These are phyloP conservation scores for Dendrolimus kikuchii DNA, from an alignment of 1,140 invertebrate species.

Conservation along the genomic window DNA sequence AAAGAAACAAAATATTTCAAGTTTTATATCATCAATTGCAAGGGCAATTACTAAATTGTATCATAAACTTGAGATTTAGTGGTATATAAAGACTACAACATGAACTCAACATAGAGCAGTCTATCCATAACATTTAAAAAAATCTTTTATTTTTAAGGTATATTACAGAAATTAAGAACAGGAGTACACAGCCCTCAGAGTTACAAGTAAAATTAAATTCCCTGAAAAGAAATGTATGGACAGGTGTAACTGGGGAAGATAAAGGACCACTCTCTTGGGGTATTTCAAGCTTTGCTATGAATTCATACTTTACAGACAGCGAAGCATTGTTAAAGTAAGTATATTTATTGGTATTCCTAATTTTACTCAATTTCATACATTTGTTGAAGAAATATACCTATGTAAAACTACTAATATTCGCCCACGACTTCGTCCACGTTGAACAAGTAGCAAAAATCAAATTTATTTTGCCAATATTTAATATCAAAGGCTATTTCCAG, in stretches of 20 bases:
- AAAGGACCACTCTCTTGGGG: constrained; percentile 76
- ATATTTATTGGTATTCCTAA: constrained; percentile 6
- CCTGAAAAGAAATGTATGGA: constrained; percentile 75
- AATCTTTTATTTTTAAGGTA: constrained; percentile 36
- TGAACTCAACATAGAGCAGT: neutral
- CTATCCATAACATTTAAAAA: neutral
- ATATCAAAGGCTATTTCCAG: too few relatives aligned
- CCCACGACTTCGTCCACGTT: too few relatives aligned
- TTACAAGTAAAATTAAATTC: constrained; percentile 73
- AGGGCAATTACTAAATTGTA: too few relatives aligned
- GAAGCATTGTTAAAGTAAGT: constrained; percentile 69
- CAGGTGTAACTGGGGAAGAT: constrained; percentile 61
- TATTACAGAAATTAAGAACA: constrained; percentile 50
- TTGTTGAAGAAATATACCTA: too few relatives aligned
- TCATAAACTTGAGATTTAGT: neutral
- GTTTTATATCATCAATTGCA: too few relatives aligned
- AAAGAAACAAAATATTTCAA: too few relatives aligned
- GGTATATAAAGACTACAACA: neutral
- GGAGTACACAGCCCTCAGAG: constrained; percentile 62
- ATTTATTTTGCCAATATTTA: too few relatives aligned
- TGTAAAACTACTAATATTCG: too few relatives aligned
- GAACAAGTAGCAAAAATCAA: too few relatives aligned
- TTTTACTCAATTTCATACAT: neutral
- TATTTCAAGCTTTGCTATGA: constrained; percentile 70
- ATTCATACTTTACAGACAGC: constrained; percentile 70